These are phyloP conservation scores for Didymodactylos carnosus DNA, from an alignment of 2,888 invertebrate genomes.

Conservation along the genomic window DNA sequence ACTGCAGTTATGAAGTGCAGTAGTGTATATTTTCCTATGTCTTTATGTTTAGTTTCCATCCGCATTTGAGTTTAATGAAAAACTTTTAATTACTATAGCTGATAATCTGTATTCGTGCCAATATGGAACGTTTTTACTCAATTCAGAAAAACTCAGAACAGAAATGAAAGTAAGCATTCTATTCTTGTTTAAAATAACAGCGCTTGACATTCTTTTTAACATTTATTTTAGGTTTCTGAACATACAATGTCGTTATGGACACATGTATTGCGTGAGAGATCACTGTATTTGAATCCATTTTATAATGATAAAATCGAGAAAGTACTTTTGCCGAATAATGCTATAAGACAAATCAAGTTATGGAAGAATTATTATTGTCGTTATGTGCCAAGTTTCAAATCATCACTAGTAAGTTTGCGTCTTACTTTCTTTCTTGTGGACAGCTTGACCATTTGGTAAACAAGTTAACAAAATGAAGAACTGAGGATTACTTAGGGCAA, in stretches of 20 bases:
- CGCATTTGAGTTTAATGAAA: slow-evolving; percentile 13
- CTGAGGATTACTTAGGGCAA: no score
- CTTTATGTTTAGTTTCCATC: neutral
- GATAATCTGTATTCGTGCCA: slow-evolving; percentile 11
- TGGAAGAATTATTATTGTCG: neutral
- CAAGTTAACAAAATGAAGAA: no score
- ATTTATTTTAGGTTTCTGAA: no score
- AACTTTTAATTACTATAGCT: slow-evolving; percentile 3
- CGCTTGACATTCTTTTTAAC: no score
- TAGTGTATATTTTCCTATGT: neutral
- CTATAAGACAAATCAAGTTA: neutral
- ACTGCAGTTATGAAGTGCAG: no score
- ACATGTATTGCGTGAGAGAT: neutral
- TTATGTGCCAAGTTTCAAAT: neutral
- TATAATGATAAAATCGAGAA: neutral
- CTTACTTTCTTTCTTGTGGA: no score
- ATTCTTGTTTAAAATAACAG: no score
- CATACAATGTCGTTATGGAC: neutral
- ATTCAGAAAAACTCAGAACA: neutral
- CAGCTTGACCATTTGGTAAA: no score
- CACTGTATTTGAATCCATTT: neutral
- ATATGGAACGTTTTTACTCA: slow-evolving; percentile 11
- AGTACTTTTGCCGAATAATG: neutral
- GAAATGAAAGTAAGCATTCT: neutral
- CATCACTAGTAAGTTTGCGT: neutral